Conservation (phyloP, 2,113 vertebrate genomes). For the Emydocephalus ijimae region DNA sequence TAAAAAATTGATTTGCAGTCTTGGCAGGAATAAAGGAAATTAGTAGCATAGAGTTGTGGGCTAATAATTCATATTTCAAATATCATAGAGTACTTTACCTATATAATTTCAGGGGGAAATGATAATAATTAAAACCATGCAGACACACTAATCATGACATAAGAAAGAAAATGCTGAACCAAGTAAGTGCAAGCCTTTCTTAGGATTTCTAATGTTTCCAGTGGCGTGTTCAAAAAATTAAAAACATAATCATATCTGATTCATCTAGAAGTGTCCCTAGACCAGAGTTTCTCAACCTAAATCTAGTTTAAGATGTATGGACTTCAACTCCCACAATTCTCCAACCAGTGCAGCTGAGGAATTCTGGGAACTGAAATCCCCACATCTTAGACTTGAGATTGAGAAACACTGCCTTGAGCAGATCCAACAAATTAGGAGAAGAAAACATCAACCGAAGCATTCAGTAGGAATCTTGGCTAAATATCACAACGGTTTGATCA, state of each 20-base stretch:
- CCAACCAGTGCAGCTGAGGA: background rate
- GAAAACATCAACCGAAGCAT: constrained; percentile 24
- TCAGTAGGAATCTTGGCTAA: background rate
- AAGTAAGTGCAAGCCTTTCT: constrained; percentile 57
- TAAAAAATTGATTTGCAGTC: constrained; percentile 73
- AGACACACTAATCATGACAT: constrained; percentile 69
- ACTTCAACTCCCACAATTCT: background rate
- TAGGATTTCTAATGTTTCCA: constrained; percentile 72
- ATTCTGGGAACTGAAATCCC: background rate
- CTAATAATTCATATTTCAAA: constrained; percentile 79
- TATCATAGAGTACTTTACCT: constrained; percentile 71
- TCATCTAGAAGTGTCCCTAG: constrained; percentile 32
- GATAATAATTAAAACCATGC: constrained; percentile 80
- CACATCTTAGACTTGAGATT: background rate
- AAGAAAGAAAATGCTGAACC: constrained; percentile 65
- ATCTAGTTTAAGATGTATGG: background rate
- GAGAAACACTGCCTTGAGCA: background rate
- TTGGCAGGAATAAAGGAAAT: constrained; percentile 71
- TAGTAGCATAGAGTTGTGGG: constrained; percentile 75
- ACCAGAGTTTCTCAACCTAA: background rate
- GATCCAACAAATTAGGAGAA: constrained; percentile 28
- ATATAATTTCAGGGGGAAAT: constrained; percentile 76
- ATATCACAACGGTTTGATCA: constrained; percentile 19
- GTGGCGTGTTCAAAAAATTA: constrained; percentile 61
- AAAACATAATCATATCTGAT: constrained; percentile 50